Evolutionary conservation across 2,113 vertebrate species (phyloP).

Genomic region (Guaruba guarouba): DNA sequence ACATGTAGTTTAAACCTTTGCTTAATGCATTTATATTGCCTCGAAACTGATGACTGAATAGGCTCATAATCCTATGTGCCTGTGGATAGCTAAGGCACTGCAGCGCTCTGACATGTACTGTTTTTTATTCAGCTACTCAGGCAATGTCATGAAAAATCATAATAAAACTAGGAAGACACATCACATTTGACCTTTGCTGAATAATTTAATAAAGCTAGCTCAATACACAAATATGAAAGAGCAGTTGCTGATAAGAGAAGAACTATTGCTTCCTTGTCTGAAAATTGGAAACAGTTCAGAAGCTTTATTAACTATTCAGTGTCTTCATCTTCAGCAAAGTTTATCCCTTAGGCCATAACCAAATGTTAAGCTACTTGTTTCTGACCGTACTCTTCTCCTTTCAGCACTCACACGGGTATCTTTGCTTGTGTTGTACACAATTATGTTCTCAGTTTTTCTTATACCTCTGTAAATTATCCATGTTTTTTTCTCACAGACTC

Average conservation of each 20-base stretch:
- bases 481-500: background rate
- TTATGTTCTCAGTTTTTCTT: slow-evolving; percentile 40
- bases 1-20: background rate
- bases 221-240: slow-evolving; percentile 66
- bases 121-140: slow-evolving; percentile 63
- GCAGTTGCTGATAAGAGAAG: slow-evolving; percentile 70
- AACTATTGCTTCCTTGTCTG: slow-evolving; percentile 70
- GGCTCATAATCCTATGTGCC: background rate
- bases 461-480: background rate
- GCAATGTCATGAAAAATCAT: slow-evolving; percentile 71
- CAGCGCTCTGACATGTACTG: slow-evolving; percentile 13
- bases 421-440: slow-evolving; percentile 14
- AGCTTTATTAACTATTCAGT: slow-evolving; percentile 69
- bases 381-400: background rate
- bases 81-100: background rate
- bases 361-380: slow-evolving; percentile 37
- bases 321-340: slow-evolving; percentile 50
- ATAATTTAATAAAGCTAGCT: slow-evolving; percentile 76
- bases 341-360: slow-evolving; percentile 50
- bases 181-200: slow-evolving; percentile 77
- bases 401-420: background rate
- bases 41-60: slow-evolving; percentile 13
- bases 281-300: slow-evolving; percentile 70
- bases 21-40: background rate
- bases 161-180: slow-evolving; percentile 66